Conservation (phyloP, 2,888 invertebrate species). For the Dioctria rufipes region DNA sequence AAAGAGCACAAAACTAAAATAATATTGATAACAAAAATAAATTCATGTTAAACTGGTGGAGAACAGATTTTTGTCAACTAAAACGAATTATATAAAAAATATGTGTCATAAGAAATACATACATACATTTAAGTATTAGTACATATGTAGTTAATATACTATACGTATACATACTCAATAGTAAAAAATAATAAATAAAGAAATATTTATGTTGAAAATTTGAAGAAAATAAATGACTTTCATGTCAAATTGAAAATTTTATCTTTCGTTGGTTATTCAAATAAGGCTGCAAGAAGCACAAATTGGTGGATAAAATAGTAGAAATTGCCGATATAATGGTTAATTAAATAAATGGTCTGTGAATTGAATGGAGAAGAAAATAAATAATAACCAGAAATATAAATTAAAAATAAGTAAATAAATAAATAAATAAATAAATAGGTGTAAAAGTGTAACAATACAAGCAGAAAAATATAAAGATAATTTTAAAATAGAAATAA, state of each 20-base stretch:
- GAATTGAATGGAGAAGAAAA: slow-evolving; percentile 9
- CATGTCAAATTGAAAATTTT: not conserved
- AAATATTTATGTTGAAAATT: not conserved
- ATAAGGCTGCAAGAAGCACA: slow-evolving; percentile 48
- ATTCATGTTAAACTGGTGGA: slow-evolving; percentile 1
- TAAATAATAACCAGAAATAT: not conserved
- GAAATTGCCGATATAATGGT: slow-evolving; percentile 11
- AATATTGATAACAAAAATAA: slow-evolving; percentile 15
- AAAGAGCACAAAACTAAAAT: slow-evolving; percentile 32
- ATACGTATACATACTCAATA: not conserved
- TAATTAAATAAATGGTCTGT: not conserved
- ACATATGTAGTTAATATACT: not conserved
- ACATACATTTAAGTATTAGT: not conserved
- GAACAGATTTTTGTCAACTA: slow-evolving; percentile 29
- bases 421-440: slow-evolving; percentile 10
- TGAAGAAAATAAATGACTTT: not conserved
- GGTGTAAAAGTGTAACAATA: slow-evolving; percentile 5
- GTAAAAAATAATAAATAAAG: not conserved
- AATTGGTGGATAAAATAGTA: slow-evolving; percentile 36
- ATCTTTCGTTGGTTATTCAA: slow-evolving; percentile 20
- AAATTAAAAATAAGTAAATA: too few relatives aligned
- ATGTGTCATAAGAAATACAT: slow-evolving; percentile 1
- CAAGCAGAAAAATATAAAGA: slow-evolving; percentile 10
- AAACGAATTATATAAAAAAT: slow-evolving; percentile 21
- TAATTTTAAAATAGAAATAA: slow-evolving; percentile 35